Conservation (phyloP, 2,113 vertebrate species). For the Siniperca knerii region DNA sequence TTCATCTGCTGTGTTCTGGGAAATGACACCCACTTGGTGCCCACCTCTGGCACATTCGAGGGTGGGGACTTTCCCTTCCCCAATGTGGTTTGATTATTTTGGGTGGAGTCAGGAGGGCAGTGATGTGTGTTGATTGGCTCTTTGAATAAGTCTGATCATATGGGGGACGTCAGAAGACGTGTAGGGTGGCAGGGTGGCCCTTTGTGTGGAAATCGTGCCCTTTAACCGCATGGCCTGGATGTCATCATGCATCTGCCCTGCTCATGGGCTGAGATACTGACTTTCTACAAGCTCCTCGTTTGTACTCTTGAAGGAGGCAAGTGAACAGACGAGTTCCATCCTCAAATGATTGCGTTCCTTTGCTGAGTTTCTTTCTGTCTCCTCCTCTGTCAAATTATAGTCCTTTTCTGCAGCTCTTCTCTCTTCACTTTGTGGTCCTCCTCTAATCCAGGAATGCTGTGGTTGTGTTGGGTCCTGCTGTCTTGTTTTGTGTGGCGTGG, state of each 20-base stretch:
- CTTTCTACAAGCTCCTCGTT: constrained; percentile 22
- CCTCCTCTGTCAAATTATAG: constrained; percentile 57
- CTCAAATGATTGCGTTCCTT: constrained; percentile 34
- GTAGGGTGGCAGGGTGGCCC: background rate
- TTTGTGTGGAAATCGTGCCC: background rate
- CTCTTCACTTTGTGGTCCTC: constrained; percentile 20
- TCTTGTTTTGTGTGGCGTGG: constrained; percentile 17
- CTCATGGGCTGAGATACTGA: background rate
- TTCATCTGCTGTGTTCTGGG: constrained; percentile 36
- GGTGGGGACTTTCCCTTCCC: constrained; percentile 36
- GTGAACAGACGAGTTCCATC: constrained; percentile 21
- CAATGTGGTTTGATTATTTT: constrained; percentile 39
- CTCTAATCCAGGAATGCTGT: constrained; percentile 40
- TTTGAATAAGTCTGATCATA: constrained; percentile 12
- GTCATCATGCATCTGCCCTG: background rate
- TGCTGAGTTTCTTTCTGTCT: constrained; percentile 22
- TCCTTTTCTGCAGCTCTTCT: constrained; percentile 41
- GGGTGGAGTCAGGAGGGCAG: constrained; percentile 9
- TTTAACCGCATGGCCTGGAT: constrained; percentile 28
- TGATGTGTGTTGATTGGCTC: constrained; percentile 8
- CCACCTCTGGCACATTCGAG: constrained; percentile 24
- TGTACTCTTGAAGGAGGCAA: constrained; percentile 19
- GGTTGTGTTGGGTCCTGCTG: constrained; percentile 29
- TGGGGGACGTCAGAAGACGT: constrained; percentile 5
- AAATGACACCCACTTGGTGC: constrained; percentile 54